Evolutionary conservation across 2,797 vertebrate species (phyloP), one percentile per base, ranked within the genome.

Genomic region (Psittacula echo): DNA sequence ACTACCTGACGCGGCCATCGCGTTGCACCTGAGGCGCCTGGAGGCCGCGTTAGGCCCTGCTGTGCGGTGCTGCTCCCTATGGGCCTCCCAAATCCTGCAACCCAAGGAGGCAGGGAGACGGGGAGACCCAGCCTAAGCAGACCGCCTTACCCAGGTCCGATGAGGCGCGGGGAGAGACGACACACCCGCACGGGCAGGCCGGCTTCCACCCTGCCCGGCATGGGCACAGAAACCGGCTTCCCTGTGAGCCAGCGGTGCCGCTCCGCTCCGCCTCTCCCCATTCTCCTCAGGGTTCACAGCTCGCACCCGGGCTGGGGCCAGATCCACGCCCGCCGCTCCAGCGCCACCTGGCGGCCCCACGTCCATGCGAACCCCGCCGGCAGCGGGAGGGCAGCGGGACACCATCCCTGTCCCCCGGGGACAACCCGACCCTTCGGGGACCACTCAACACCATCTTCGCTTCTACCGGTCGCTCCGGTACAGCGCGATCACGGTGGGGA

Each of bases 1-100:
- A 24, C 24, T 7, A 8, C 39, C 22, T 1, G 10, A 15, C 30
- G 14, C 23, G 6, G 2, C 3, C 54, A 44, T 0, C 5, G 37
- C 8, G 3, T 8, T 8, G 39, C 48, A 24, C 44, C 44, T 13
- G 8, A 23, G 51, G 22, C 30, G 13, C 39, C 50, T 8, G 9
- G 20, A 7, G 51, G 45, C 34, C 34, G 3, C 19, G 3, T 9
- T 9, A 17, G 19, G 34, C 18, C 20, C 11, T 1, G 27, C 19
- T 5, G 4, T 6, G 29, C 11, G 23, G n/a, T 10, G 50, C 39
- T 18, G 47, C 45, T 10, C 51, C 19, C 2, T 20, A 8, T 0
- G 26, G 24, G 1, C 9, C 13, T 7, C 16, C 14, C 12, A 26
- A n/a, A 21, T 2, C 5, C 60, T 11, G 23, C 8, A 13, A 32